Evolutionary conservation across 37 sponge, comb jelly and placozoan genomes (phyloP).

Genomic region (Crambe crambe): DNA sequence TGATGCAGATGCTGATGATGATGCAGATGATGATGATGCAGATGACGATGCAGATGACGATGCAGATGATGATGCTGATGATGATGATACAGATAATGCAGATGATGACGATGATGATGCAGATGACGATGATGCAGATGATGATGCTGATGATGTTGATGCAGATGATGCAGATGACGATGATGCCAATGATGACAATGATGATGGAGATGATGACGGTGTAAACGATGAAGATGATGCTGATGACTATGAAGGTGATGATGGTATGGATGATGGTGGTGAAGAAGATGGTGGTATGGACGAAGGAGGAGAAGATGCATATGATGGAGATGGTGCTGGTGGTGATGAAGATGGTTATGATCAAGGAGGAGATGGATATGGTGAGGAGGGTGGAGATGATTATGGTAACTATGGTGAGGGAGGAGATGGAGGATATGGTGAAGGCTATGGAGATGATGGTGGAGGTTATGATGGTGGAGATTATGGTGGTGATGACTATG

Average conservation of each 20-base stretch:
- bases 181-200: no score
- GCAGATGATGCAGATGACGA: no score
- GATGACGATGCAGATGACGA: slow-evolving; percentile 1
- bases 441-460: background rate
- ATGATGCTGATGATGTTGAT: background rate
- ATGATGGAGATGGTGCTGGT: background rate
- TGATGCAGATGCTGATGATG: background rate
- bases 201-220: no score
- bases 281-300: background rate
- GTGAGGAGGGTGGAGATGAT: no score
- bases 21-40: background rate
- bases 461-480: no score
- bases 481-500: no score
- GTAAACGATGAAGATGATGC: no score
- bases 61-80: background rate
- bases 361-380: no score
- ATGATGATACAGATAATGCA: background rate
- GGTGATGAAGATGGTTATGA: background rate
- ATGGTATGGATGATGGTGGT: background rate
- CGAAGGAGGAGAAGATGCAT: background rate
- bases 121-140: no score
- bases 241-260: no score
- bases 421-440: background rate
- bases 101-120: no score
- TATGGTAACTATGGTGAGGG: background rate